Base-by-base conservation (phyloP, 2,888 invertebrate species). In the Galeopsomyia nigrocyanea region DNA sequence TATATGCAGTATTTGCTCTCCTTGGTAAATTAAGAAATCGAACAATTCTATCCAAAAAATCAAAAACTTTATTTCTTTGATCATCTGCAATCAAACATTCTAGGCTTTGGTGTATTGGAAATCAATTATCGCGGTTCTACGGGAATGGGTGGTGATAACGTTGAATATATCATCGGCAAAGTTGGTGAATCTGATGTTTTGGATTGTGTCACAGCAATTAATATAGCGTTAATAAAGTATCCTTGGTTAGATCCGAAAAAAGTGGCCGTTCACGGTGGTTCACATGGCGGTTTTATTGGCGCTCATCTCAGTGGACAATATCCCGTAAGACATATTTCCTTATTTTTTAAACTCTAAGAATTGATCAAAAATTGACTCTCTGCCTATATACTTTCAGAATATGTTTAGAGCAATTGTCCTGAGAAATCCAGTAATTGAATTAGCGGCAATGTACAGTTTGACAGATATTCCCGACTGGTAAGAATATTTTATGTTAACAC, bases 381-480 rank as follows among this genome's bases (percentile, higher is more conserved):
- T 51, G 13, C 13, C 46, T 53, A 58, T 49, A 46, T 22, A 68
- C 39, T 65, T 87, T 87, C 80, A 89, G 89, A 83, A 91, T 68
- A 84, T 88, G 75, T 96, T 92, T 83, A 91, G 90, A 79, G 93
- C 91, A 2, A 94, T 94, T 2, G 91, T 92, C 0, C 89, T 91
- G 21, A 87, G 94, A 76, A 97, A 97, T 86, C 96, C 97, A 9
- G 97, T 96, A 0, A 90, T 90, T 72, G 95, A 97, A 87, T 87
- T 96, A 62, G 89, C 92, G 10, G 88, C 91, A 14, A 94, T 94
- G 93, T 88, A 89, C 80, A 89, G 90, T 56, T 88, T 89, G 31
- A 90, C 94, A 39, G 97, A 97, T 87, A 96, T 97, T 74, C 92
- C 94, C n/a, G 97, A 97, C 84, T 97, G 96, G 96, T 95, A 87